Conservation (phyloP, 2,113 vertebrate genomes). For the Redunca redunca region DNA sequence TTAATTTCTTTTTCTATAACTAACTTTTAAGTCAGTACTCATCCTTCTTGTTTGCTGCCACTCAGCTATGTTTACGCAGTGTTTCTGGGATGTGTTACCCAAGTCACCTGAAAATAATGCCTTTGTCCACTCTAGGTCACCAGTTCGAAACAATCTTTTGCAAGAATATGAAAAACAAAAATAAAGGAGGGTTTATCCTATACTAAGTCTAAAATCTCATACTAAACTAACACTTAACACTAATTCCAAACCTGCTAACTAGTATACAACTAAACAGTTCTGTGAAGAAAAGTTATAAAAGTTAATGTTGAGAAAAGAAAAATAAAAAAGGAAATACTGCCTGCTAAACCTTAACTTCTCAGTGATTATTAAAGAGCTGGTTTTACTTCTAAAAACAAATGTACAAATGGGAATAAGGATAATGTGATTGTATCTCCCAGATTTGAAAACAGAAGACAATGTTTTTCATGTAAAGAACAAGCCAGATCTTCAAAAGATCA, state of each 20-base stretch:
- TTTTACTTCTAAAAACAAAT: conserved; percentile 16
- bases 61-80: not conserved
- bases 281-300: conserved; percentile 24
- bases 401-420: not conserved
- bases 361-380: not conserved
- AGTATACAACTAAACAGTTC: not conserved
- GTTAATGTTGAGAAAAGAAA: not conserved
- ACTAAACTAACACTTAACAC: not conserved
- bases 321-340: not conserved
- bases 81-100: not conserved
- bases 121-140: not conserved
- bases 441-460: not conserved
- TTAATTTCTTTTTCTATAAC: conserved; percentile 12
- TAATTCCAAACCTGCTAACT: not conserved
- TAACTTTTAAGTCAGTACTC: conserved; percentile 38
- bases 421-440: not conserved
- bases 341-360: not conserved
- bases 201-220: not conserved
- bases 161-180: conserved; percentile 29
- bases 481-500: not conserved
- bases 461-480: not conserved
- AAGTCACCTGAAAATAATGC: not conserved
- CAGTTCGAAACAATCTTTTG: not conserved
- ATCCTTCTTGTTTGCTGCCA: not conserved
- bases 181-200: not conserved